Conservation (phyloP, 2,113 vertebrate species). For the Cebidichthys violaceus region DNA sequence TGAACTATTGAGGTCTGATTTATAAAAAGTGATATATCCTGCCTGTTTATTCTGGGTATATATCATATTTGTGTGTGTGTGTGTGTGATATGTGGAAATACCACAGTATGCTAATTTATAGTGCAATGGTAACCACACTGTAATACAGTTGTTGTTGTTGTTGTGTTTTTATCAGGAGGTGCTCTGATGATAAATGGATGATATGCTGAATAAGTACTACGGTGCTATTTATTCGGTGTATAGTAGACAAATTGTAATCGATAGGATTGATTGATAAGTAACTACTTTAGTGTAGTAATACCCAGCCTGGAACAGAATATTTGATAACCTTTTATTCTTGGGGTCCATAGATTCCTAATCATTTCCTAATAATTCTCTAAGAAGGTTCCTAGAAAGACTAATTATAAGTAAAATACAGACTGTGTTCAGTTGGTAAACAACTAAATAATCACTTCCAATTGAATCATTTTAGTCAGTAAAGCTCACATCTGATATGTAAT, state of each 20-base stretch:
- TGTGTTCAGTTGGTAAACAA: not conserved
- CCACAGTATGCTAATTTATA: not conserved
- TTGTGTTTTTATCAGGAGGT: not conserved
- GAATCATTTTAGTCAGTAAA: not conserved
- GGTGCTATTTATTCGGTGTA: constrained; percentile 21
- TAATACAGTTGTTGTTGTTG: not conserved
- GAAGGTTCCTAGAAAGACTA: not conserved
- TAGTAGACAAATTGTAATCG: constrained; percentile 23
- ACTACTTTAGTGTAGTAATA: constrained; percentile 24
- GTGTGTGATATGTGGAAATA: constrained; percentile 10
- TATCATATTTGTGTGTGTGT: constrained; percentile 9
- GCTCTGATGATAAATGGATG: constrained; percentile 37
- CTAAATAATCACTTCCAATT: not conserved
- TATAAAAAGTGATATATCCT: constrained; percentile 41
- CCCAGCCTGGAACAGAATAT: not conserved
- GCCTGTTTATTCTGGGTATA: constrained; percentile 23
- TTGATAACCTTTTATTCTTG: not conserved
- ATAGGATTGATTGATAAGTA: constrained; percentile 9
- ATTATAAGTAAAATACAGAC: constrained; percentile 2
- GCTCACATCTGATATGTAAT: not conserved
- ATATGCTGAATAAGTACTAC: constrained; percentile 52
- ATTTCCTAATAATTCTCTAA: constrained; percentile 11
- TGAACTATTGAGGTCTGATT: constrained; percentile 10
- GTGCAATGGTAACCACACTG: not conserved
- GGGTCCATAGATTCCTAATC: constrained; percentile 8